Conservation (phyloP, 2,797 vertebrate species). For the Heteromormyrus szaboi region DNA sequence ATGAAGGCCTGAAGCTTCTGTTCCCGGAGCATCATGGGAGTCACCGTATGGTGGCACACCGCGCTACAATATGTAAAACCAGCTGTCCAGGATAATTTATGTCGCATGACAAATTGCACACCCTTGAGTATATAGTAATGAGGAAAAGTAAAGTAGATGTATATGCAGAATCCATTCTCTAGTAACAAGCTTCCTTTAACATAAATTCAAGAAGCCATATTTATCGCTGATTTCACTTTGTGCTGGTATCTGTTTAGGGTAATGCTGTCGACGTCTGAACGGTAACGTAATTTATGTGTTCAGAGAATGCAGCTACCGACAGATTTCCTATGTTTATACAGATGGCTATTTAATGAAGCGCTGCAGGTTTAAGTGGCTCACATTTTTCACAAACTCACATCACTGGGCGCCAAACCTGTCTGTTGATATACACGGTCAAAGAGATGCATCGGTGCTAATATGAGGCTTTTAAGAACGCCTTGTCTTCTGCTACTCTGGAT, state of each 20-base stretch:
- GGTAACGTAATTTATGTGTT: not conserved
- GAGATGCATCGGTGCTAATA: not conserved
- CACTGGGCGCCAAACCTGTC: not conserved
- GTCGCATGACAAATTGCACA: not conserved
- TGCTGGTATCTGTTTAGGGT: not conserved
- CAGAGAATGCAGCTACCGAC: not conserved
- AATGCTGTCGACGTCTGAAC: not conserved
- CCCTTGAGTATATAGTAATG: not conserved
- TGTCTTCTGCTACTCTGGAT: not conserved
- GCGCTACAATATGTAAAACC: not conserved
- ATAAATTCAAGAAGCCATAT: not conserved
- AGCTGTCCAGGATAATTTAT: not conserved
- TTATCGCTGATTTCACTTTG: not conserved
- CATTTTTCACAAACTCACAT: not conserved
- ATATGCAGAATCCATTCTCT: not conserved
- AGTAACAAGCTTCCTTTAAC: not conserved
- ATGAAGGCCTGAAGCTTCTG: conserved; percentile 3
- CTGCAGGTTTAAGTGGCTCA: not conserved
- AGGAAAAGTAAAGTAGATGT: not conserved
- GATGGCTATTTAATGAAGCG: conserved; percentile 7
- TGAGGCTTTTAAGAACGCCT: not conserved
- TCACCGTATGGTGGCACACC: not conserved
- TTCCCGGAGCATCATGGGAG: not conserved
- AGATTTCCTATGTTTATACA: not conserved
- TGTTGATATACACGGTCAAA: not conserved